Base-by-base conservation (phyloP, 2,113 vertebrate genomes). In the Microtus ochrogaster region DNA sequence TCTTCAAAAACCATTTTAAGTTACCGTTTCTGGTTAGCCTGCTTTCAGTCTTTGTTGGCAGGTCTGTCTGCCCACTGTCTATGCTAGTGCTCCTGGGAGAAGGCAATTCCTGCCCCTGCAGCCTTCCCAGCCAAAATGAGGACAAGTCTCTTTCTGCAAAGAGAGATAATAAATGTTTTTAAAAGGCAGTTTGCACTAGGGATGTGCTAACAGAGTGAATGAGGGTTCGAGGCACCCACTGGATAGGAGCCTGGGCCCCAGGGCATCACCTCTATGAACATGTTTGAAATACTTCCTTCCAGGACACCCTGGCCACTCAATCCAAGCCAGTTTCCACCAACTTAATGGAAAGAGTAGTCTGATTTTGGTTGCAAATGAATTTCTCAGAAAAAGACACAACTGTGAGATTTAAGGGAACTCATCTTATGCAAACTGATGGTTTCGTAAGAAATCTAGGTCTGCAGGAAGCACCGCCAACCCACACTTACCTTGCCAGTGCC, bases 381-480 rank as follows among this genome's bases (percentile, higher is more conserved):
- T 94, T 96, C 82, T 96, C 36, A 93, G 88, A 93, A 97, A 84
- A 89, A 76, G 39, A 3, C 47, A 65, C 21, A 83, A 77, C 68
- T 49, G 19, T 83, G 47, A 63, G 89, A 17, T 90, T 44, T 92
- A 58, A 33, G 13, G 44, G 47, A 90, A n/a, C 14, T 33, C 58
- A 3, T 92, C 94, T 96, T 36, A 58, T 74, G 21, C 3, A 12
- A 44, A 84, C 8, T 44, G 3, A 22, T 63, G 63, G 61, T 97
- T 66, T 98, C 63, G 85, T 92, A 49, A 93, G 95, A 91, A 95
- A 24, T 96, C 91, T 44, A n/a, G 26, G 77, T 96, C 82, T 85
- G 93, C 97, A 95, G 96, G 16, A 95, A 97, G 28, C 36, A 55
- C 61, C 82, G 2, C 63, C 30, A 81, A 73, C 84, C 65, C 63